Evolutionary conservation across 2,797 vertebrate species (phyloP).

Genomic region (Pipistrellus pipistrellus): DNA sequence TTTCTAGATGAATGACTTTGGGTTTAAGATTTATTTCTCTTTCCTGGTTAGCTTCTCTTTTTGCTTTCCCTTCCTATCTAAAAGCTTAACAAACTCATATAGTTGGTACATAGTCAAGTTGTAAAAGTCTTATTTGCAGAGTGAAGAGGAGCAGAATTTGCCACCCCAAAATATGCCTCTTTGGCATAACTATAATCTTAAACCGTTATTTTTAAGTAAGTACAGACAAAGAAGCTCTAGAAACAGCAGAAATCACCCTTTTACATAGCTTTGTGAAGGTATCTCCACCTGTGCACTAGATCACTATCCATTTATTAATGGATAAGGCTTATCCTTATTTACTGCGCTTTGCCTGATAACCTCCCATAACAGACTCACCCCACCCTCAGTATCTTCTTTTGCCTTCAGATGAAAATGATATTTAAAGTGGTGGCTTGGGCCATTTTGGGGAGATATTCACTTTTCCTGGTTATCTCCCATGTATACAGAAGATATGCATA

Average conservation of each 20-base stretch:
- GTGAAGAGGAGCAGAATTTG: not conserved
- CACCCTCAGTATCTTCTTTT: not conserved
- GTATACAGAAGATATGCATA: not conserved
- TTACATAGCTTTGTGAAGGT: not conserved
- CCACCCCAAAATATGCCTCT: not conserved
- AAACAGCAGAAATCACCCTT: not conserved
- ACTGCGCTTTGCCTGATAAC: not conserved
- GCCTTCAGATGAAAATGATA: not conserved
- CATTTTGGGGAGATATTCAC: not conserved
- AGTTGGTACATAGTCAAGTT: not conserved
- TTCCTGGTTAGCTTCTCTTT: not conserved
- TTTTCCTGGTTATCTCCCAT: not conserved
- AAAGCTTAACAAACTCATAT: not conserved
- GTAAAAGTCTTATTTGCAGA: not conserved
- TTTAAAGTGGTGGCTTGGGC: not conserved
- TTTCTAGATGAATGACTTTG: conserved; percentile 47
- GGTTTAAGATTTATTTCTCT: not conserved
- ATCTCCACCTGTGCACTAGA: not conserved
- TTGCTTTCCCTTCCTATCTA: not conserved
- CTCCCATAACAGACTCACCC: not conserved
- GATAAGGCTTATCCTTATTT: not conserved
- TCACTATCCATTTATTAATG: not conserved
- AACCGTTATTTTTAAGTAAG: not conserved
- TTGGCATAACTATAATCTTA: not conserved
- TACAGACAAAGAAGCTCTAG: not conserved